phyloP scores from a whole-genome alignment of 2,888 invertebrate species.

The Pammene fasciana region DNA sequence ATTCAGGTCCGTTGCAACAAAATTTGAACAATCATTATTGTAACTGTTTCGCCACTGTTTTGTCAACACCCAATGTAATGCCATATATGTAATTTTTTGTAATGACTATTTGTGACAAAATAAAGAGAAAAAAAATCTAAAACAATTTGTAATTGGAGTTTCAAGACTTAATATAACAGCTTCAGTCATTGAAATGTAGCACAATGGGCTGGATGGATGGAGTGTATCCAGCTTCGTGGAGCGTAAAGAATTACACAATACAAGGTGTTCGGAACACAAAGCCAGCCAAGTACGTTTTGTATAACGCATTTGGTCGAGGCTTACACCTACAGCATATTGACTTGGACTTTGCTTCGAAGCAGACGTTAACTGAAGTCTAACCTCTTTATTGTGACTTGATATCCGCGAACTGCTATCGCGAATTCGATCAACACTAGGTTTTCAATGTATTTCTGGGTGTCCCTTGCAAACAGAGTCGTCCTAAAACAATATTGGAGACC shows the following conservation, averaged over 20 bases:
- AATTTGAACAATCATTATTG: too few relatives aligned
- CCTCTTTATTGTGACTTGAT: constrained; percentile 24
- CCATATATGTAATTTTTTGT: too few relatives aligned
- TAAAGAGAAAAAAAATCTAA: not conserved
- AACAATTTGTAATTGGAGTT: not conserved
- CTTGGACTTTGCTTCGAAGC: constrained; percentile 50
- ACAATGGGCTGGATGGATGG: constrained; percentile 18
- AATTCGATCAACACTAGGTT: constrained; percentile 35
- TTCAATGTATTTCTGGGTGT: constrained; percentile 28
- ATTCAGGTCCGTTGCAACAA: too few relatives aligned
- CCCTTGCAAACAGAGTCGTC: constrained; percentile 38
- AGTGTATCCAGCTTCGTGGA: constrained; percentile 17
- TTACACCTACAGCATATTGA: constrained; percentile 64
- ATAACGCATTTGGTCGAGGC: constrained; percentile 31
- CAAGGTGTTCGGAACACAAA: constrained; percentile 30
- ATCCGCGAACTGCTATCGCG: constrained; percentile 11
- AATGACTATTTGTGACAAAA: too few relatives aligned
- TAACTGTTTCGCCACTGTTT: too few relatives aligned
- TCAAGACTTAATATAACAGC: constrained; percentile 18
- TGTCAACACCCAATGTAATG: too few relatives aligned
- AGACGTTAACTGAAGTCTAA: constrained; percentile 40
- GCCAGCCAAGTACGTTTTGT: constrained; percentile 16
- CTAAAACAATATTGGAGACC: constrained; percentile 44
- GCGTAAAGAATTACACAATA: constrained; percentile 39
- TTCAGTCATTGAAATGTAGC: constrained; percentile 10